A percentile compares a stretch with the other conserved stretches of the same genome.
phyloP scores from a whole-genome alignment of 2,888 invertebrate genomes.

The Clostera curtula region DNA sequence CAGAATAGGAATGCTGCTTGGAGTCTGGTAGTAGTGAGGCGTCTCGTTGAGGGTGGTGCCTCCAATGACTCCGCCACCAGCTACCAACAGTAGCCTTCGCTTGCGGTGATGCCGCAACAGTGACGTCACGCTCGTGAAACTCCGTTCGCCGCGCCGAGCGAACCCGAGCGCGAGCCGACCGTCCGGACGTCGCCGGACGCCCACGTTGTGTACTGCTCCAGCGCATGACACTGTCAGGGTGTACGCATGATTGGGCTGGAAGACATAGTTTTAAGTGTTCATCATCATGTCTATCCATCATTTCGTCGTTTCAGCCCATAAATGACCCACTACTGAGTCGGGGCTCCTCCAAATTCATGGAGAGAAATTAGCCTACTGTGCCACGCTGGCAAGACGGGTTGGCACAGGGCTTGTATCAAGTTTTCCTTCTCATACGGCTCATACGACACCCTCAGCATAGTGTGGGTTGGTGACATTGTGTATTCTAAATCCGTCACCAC shows the following conservation, averaged over 20 bases:
- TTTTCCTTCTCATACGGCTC: too few relatives aligned
- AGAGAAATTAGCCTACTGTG: too few relatives aligned
- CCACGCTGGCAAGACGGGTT: too few relatives aligned
- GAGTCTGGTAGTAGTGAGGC: conserved; percentile 60
- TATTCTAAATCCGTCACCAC: too few relatives aligned
- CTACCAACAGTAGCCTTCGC: conserved; percentile 68
- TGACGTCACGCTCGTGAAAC: conserved; percentile 65
- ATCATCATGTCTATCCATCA: background rate
- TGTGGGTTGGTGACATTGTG: too few relatives aligned
- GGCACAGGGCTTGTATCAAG: too few relatives aligned
- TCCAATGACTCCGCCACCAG: conserved; percentile 61
- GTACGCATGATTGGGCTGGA: conserved; percentile 63
- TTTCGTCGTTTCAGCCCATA: too few relatives aligned
- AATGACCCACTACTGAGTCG: too few relatives aligned
- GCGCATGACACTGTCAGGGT: conserved; percentile 73
- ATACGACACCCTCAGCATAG: too few relatives aligned
- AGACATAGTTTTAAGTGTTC: conserved; percentile 1
- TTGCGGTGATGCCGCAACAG: conserved; percentile 73
- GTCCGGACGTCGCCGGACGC: conserved; percentile 69
- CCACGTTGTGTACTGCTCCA: conserved; percentile 71
- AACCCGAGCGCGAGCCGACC: conserved; percentile 72
- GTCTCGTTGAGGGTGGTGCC: conserved; percentile 66
- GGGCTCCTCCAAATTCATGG: too few relatives aligned
- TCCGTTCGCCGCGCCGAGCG: conserved; percentile 66
- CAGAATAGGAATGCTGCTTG: conserved; percentile 45